Conservation (phyloP, 2,797 vertebrate species). For the Channa striata region DNA sequence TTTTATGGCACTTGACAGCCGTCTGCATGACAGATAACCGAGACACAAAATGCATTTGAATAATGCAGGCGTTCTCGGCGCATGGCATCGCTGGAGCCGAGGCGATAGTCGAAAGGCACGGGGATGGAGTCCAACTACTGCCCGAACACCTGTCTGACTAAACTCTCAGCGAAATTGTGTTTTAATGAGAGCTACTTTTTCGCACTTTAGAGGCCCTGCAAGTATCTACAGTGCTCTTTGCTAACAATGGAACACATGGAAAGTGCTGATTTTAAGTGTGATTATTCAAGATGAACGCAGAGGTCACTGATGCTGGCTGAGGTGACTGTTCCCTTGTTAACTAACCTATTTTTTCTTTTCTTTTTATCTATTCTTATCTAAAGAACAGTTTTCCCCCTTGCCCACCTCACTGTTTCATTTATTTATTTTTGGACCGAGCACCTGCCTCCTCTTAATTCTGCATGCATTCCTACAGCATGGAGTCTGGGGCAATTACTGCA, state of each 20-base stretch:
- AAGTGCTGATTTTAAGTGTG: constrained; percentile 30
- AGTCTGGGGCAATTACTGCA: constrained; percentile 32
- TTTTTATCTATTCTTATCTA: constrained; percentile 46
- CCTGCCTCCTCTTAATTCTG: constrained; percentile 55
- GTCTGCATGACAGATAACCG: constrained; percentile 79
- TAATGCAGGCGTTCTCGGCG: constrained; percentile 68
- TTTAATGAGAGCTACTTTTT: constrained; percentile 16
- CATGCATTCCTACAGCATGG: constrained; percentile 35
- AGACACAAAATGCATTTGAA: constrained; percentile 80
- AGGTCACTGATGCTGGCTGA: constrained; percentile 51
- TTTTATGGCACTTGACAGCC: constrained; percentile 73
- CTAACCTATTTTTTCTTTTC: constrained; percentile 47
- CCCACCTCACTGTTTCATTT: constrained; percentile 33
- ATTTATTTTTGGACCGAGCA: constrained; percentile 59
- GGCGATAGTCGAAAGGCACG: constrained; percentile 27
- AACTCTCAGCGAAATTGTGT: constrained; percentile 5
- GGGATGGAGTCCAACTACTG: constrained; percentile 19
- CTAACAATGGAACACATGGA: constrained; percentile 21
- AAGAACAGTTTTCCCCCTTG: constrained; percentile 20
- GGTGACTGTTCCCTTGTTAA: constrained; percentile 49
- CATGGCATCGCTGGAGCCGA: constrained; percentile 25
- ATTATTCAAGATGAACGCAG: constrained; percentile 46
- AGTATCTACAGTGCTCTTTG: constrained; percentile 10
- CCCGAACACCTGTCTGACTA: constrained; percentile 35
- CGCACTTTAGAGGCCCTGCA: constrained; percentile 5